These are phyloP conservation scores for Drosophila pallidifrons DNA, from an alignment of 1,140 invertebrate genomes.

Conservation along the genomic window DNA sequence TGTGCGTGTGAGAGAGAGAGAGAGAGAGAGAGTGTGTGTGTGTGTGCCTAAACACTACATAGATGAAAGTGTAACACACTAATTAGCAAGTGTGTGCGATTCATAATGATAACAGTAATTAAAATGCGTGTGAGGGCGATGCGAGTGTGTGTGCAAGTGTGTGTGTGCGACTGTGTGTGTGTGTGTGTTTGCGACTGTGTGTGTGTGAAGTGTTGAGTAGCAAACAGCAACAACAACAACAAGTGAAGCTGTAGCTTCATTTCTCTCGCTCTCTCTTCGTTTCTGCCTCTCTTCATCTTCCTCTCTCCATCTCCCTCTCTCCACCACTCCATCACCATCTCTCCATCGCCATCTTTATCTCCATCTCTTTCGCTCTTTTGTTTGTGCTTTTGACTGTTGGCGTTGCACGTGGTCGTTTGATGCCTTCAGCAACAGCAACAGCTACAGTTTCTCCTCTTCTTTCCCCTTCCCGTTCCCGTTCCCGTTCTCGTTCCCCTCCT, in stretches of 20 bases:
- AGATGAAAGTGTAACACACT: constrained; percentile 82
- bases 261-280: constrained; percentile 5
- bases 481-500: too few relatives aligned
- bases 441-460: too few relatives aligned
- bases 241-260: neutral
- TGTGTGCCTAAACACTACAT: constrained; percentile 59
- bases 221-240: neutral
- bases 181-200: constrained; percentile 24
- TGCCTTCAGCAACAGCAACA: neutral
- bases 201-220: constrained; percentile 28
- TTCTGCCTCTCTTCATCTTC: too few relatives aligned
- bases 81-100: constrained; percentile 79
- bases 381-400: constrained; percentile 43
- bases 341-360: too few relatives aligned
- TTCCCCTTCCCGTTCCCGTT: too few relatives aligned
- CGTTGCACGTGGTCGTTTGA: constrained; percentile 5
- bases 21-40: neutral
- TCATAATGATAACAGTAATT: constrained; percentile 83
- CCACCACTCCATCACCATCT: too few relatives aligned
- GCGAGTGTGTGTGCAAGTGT: constrained; percentile 20
- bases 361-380: neutral
- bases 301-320: too few relatives aligned
- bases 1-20: neutral
- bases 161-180: constrained; percentile 22
- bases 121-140: constrained; percentile 54